Conservation (phyloP, 2,113 vertebrate species). For the Antechinus stuartii region DNA sequence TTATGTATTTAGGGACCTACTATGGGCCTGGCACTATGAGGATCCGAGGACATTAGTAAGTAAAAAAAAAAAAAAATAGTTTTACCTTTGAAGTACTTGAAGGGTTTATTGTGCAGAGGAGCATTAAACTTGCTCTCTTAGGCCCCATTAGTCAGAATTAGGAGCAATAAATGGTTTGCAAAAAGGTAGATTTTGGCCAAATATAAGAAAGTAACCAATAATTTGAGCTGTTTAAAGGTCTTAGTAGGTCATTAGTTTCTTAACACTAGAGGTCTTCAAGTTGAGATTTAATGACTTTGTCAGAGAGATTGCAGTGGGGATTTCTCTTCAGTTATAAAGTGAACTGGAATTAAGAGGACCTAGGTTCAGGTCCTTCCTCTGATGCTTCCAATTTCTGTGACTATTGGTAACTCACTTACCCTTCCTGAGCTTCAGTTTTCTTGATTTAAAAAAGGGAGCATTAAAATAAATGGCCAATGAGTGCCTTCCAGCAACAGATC, state of each 20-base stretch:
- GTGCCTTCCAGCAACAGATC: background rate
- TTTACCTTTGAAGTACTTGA: background rate
- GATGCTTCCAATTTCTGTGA: background rate
- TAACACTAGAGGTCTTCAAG: background rate
- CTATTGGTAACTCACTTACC: background rate
- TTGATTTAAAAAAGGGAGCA: background rate
- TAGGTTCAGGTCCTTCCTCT: background rate
- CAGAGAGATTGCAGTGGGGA: background rate
- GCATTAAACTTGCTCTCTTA: background rate
- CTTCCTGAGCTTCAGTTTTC: background rate
- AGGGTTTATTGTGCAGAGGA: background rate
- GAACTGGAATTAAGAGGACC: background rate
- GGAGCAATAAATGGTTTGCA: background rate
- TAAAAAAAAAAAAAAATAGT: background rate
- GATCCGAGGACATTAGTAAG: background rate
- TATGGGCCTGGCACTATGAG: background rate
- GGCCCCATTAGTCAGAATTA: background rate
- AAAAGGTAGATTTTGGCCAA: background rate
- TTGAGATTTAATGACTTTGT: background rate
- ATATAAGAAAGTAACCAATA: background rate
- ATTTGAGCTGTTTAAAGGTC: background rate
- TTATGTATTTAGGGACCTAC: background rate
- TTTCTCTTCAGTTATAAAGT: background rate
- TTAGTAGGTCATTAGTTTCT: background rate
- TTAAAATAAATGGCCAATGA: background rate